Base-by-base conservation (phyloP, 2,888 invertebrate species). In the Creontiades dilutus region DNA sequence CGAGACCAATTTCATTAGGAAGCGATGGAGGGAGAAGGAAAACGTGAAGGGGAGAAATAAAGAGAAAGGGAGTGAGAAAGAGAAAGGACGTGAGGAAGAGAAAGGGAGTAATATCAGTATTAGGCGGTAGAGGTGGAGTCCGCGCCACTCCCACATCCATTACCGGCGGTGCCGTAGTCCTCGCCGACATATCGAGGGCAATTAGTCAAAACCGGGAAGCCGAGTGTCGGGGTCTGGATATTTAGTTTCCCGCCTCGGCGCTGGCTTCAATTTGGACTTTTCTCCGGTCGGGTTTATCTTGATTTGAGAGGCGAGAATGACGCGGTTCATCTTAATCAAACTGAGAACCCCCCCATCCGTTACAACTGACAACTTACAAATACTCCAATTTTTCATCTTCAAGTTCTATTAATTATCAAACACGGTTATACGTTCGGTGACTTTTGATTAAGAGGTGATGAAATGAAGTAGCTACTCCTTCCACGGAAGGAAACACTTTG, bases 1-100 rank as follows among this genome's bases (percentile, higher is more conserved):
- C 61, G 57, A 57, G 57, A 19, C n/a, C 61, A 61, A 61, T 61
- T 61, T 61, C 61, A 61, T 61, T 61, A 61, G 61, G 19, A 61
- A 16, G 19, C 19, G 61, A 19, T 0, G n/a, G 61, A 61, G 9
- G 16, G 61, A 19, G 19, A 61, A 52, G 16, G 52, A 52, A 37
- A 37, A 37, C 37, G 37, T 37, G 37, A 37, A 7, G 37, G 37
- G 7, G 37, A 37, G 37, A 37, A 37, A 37, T 37, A 37, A 37
- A 37, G 37, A 37, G 37, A 37, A 37, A 37, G 37, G 7, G 37
- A 37, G 7, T 37, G 37, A 7, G 37, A 37, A 37, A 4, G 37
- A 37, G 37, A 37, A n/a, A n/a, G n/a, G n/a, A n/a, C n/a, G n/a
- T n/a, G n/a, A n/a, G n/a, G n/a, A 37, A 37, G 37, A 37, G 37